phyloP scores from a whole-genome alignment of 2,888 invertebrate species.

The Agelastica alni region DNA sequence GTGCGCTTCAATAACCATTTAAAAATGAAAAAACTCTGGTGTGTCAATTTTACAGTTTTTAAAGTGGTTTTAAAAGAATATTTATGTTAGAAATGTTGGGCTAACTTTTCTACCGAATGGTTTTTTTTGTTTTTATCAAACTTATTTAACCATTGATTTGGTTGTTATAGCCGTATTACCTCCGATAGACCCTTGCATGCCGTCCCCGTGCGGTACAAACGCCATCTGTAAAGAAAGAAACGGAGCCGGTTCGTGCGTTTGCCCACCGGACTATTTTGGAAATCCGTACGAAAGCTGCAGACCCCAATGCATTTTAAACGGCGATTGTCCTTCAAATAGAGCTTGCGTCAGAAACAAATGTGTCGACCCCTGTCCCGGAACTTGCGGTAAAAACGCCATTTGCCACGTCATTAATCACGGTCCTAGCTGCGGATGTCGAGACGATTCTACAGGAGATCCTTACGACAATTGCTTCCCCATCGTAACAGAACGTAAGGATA shows the following conservation, averaged over 20 bases:
- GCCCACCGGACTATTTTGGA: slow-evolving; percentile 72
- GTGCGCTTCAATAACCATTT: slow-evolving; percentile 13
- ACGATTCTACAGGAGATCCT: slow-evolving; percentile 70
- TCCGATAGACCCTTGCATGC: slow-evolving; percentile 64
- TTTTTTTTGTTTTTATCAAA: slow-evolving; percentile 4
- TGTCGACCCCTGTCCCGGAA: slow-evolving; percentile 70
- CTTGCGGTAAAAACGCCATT: slow-evolving; percentile 70
- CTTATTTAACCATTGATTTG: slow-evolving; percentile 6
- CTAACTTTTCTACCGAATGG: background rate
- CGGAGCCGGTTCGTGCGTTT: slow-evolving; percentile 73
- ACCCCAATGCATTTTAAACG: slow-evolving; percentile 69
- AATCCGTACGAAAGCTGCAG: slow-evolving; percentile 77
- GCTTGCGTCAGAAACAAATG: slow-evolving; percentile 71
- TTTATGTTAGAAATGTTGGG: too few species aligned
- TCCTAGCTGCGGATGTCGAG: slow-evolving; percentile 66
- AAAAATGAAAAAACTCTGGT: too few species aligned
- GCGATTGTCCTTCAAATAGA: slow-evolving; percentile 66
- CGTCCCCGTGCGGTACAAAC: slow-evolving; percentile 69
- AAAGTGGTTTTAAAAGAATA: too few species aligned
- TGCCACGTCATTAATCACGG: slow-evolving; percentile 70
- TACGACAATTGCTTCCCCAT: slow-evolving; percentile 57
- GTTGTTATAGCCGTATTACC: slow-evolving; percentile 36
- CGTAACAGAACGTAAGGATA: slow-evolving; percentile 56
- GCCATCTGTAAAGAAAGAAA: slow-evolving; percentile 75
- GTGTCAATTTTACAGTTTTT: too few species aligned